These are phyloP conservation scores for Eclectus roratus DNA, from an alignment of 2,113 vertebrate species.

Conservation along the genomic window DNA sequence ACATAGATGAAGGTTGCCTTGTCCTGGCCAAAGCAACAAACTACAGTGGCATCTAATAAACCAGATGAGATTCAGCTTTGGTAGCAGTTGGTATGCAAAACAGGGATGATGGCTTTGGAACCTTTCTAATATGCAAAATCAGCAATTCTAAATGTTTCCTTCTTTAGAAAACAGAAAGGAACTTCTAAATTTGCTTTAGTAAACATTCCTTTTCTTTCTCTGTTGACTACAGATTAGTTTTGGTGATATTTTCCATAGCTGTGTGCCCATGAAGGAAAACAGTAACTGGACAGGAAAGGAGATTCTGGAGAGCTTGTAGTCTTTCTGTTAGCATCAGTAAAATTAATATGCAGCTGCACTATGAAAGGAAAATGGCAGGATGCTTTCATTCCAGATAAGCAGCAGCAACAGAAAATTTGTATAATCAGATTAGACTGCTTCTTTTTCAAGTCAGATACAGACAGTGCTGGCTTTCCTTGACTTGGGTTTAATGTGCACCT, in stretches of 20 bases:
- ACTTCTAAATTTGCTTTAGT: background rate
- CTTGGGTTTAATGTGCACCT: background rate
- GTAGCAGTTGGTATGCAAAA: conserved; percentile 45
- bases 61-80: background rate
- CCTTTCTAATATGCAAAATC: background rate
- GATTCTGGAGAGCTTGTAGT: background rate
- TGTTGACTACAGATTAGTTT: background rate
- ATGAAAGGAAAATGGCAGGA: background rate
- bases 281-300: background rate
- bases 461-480: background rate
- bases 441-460: background rate
- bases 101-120: background rate
- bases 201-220: background rate
- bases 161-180: conserved; percentile 54
- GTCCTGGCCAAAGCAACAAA: background rate
- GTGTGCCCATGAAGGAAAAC: background rate
- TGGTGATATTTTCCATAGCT: background rate
- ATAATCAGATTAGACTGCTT: background rate
- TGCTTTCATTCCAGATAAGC: background rate
- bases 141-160: conserved; percentile 3
- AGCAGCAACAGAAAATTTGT: background rate
- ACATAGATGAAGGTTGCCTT: background rate
- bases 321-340: background rate
- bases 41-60: background rate
- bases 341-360: background rate